These are phyloP conservation scores for Paralichthys olivaceus DNA, from an alignment of 2,113 vertebrate genomes.

Conservation along the genomic window DNA sequence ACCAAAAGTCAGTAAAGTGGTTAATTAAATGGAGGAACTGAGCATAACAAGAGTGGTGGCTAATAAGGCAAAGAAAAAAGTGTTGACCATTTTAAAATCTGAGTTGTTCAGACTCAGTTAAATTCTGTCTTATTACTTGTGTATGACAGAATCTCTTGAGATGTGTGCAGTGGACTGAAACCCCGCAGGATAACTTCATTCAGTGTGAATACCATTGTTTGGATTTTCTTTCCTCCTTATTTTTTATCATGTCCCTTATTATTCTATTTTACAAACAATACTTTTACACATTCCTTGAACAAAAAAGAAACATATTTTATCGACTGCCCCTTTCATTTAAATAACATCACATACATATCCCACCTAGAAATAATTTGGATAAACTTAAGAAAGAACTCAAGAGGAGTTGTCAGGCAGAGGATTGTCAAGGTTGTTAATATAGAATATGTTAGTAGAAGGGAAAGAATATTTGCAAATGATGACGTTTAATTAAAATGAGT, in stretches of 20 bases:
- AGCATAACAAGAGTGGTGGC: slow-evolving; percentile 49
- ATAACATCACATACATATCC: too few relatives aligned
- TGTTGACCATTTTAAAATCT: neutral
- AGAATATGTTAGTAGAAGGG: too few relatives aligned
- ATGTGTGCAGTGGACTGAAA: neutral
- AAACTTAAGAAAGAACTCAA: too few relatives aligned
- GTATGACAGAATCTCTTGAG: neutral
- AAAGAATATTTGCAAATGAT: too few relatives aligned
- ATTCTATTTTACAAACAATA: too few relatives aligned
- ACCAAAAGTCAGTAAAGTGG: slow-evolving; percentile 22
- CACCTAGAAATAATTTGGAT: too few relatives aligned
- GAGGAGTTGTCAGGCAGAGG: too few relatives aligned
- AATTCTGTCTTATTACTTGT: slow-evolving; percentile 33
- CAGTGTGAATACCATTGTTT: neutral
- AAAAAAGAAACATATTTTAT: too few relatives aligned
- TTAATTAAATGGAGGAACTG: slow-evolving; percentile 61
- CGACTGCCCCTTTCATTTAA: too few relatives aligned
- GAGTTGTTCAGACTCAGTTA: slow-evolving; percentile 14
- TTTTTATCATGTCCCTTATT: neutral
- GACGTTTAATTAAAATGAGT: too few relatives aligned
- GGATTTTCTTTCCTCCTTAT: slow-evolving; percentile 3
- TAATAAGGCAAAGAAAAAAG: slow-evolving; percentile 27
- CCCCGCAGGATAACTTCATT: neutral
- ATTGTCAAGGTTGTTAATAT: too few relatives aligned
- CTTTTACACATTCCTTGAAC: too few relatives aligned